Evolutionary conservation across 2,888 invertebrate species (phyloP), one percentile per base, ranked within the genome.

Genomic region (Encarsia formosa): DNA sequence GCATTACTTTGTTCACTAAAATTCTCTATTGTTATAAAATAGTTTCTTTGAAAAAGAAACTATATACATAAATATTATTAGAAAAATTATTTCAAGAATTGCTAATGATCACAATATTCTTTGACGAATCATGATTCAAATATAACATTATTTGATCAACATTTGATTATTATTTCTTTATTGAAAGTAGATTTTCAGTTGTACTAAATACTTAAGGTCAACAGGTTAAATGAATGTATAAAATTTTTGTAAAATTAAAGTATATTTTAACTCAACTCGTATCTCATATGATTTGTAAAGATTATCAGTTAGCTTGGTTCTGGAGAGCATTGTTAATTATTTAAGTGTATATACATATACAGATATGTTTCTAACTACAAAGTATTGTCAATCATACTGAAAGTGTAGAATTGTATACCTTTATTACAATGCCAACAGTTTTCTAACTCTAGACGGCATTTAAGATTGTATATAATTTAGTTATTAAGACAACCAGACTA

Each of bases 401-500:
- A 54, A 54, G 35, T 45, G 31, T 55, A 58, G 49, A 32, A 52
- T 54, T 53, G 45, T 51, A n/a, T 53, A 50, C 47, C 40, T 43
- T 52, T 41, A 49, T 44, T 39, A 45, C 16, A 40, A 35, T 44
- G 42, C 32, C 46, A 38, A 29, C 38, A 52, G 47, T 54, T 54
- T 49, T 13, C 15, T 42, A 23, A 29, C 44, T 45, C 42, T 52
- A 47, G 37, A 13, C 18, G 32, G 58, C 41, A 39, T 56, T 50
- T 23, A 46, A 54, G 40, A 53, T 19, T 61, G 58, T 60, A 62
- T 55, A 62, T 62, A 61, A 52, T 55, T 59, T 58, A 61, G 43
- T 50, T 54, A 19, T 56, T 59, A 60, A 56, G 59, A 41, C 52
- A 53, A 49, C 24, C 39, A 41, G 5, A 15, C 20, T 50, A 45